Evolutionary conservation across 2,113 vertebrate species (phyloP).

Genomic region (Pelodiscus sinensis): DNA sequence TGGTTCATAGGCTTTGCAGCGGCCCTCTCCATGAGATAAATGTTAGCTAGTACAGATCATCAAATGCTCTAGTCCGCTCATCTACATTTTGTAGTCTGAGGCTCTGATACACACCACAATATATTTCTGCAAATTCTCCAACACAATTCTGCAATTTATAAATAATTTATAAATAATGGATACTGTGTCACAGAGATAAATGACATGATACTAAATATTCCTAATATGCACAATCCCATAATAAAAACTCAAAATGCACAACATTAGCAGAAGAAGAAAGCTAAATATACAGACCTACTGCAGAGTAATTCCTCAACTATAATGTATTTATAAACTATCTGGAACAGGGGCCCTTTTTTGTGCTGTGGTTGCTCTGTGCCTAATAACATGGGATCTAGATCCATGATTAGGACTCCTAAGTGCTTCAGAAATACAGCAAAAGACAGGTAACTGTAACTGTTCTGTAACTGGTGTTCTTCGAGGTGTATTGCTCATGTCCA

Average conservation of each 20-base stretch:
- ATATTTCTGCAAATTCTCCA: not conserved
- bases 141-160: not conserved
- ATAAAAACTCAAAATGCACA: not conserved
- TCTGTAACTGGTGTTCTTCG: no score
- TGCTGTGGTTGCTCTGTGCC: no score
- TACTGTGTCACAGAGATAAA: accelerated
- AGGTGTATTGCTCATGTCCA: no score
- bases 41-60: constrained; percentile 13
- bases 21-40: constrained; percentile 46
- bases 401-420: no score
- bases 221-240: not conserved
- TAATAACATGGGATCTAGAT: no score
- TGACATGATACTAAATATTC: not conserved
- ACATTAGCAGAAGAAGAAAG: not conserved
- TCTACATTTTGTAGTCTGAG: not conserved
- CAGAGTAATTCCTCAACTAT: not conserved
- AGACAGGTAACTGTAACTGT: no score
- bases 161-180: not conserved
- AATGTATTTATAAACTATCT: not conserved
- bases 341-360: no score
- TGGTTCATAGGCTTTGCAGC: not conserved
- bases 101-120: not conserved
- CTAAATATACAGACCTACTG: not conserved
- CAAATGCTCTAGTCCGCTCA: not conserved
- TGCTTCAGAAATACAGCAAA: not conserved